Conservation (phyloP, 2,113 vertebrate species). For the Grus americana region DNA sequence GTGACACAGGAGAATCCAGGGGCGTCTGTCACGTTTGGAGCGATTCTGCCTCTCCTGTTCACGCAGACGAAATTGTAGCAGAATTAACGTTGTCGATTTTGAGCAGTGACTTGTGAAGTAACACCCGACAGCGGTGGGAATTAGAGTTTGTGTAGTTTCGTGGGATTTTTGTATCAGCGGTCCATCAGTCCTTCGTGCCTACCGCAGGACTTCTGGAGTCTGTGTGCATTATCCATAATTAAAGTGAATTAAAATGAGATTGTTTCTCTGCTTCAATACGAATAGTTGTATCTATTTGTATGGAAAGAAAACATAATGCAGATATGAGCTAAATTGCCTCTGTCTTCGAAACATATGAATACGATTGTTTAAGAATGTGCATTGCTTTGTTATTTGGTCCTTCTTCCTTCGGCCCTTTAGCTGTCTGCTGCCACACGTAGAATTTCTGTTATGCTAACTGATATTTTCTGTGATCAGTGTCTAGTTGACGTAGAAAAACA, state of each 20-base stretch:
- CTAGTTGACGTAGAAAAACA: background rate
- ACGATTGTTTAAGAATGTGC: background rate
- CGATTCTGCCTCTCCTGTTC: background rate
- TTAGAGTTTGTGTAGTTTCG: background rate
- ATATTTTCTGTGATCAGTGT: background rate
- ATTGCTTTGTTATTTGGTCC: background rate
- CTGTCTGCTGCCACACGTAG: background rate
- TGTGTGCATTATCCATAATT: background rate
- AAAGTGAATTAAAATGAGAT: background rate
- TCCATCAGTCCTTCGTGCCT: background rate
- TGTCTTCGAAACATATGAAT: background rate
- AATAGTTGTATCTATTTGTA: background rate
- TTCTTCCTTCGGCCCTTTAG: background rate
- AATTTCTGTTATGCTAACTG: background rate
- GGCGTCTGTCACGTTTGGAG: fast-evolving
- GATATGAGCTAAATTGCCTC: background rate
- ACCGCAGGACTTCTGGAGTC: background rate
- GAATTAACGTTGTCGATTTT: fast-evolving
- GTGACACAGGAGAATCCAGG: background rate
- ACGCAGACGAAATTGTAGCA: background rate
- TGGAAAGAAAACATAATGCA: background rate
- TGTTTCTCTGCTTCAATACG: background rate
- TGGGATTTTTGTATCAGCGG: fast-evolving
- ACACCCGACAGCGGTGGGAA: background rate
- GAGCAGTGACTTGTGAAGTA: background rate